Evolutionary conservation across 2,797 vertebrate species (phyloP).

Genomic region (Serranus cabrilla): DNA sequence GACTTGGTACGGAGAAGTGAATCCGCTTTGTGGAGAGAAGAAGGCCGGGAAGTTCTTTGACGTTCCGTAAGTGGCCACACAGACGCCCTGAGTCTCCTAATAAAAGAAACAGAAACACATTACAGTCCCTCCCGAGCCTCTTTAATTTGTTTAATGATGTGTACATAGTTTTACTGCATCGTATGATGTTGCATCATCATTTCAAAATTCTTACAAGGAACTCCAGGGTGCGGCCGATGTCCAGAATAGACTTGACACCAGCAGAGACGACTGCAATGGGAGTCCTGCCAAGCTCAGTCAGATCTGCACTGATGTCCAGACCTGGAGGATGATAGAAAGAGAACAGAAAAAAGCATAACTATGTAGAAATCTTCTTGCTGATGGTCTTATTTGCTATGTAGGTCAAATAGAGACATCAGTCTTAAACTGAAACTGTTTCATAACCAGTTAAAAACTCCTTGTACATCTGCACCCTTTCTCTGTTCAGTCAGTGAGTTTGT

Average conservation of each 20-base stretch:
- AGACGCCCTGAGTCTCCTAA: constrained; percentile 94
- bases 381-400: too few species aligned
- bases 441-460: too few species aligned
- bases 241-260: constrained; percentile 93
- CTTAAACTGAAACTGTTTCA: too few species aligned
- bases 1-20: constrained; percentile 87
- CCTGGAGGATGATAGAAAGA: constrained; percentile 75
- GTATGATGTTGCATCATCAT: not conserved
- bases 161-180: not conserved
- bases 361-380: too few species aligned
- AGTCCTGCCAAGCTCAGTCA: constrained; percentile 93
- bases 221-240: constrained; percentile 93
- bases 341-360: too few species aligned
- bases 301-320: constrained; percentile 93
- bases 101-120: constrained; percentile 6
- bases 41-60: constrained; percentile 92
- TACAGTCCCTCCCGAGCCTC: not conserved
- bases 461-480: not conserved
- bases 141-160: not conserved
- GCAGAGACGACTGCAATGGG: constrained; percentile 92
- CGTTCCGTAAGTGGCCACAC: constrained; percentile 90
- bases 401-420: too few species aligned
- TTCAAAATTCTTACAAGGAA: constrained; percentile 86
- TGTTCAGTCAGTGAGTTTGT: not conserved
- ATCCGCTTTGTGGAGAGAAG: constrained; percentile 89